These are phyloP conservation scores for Actinemys pallida DNA, from an alignment of 2,113 vertebrate species.

Conservation along the genomic window DNA sequence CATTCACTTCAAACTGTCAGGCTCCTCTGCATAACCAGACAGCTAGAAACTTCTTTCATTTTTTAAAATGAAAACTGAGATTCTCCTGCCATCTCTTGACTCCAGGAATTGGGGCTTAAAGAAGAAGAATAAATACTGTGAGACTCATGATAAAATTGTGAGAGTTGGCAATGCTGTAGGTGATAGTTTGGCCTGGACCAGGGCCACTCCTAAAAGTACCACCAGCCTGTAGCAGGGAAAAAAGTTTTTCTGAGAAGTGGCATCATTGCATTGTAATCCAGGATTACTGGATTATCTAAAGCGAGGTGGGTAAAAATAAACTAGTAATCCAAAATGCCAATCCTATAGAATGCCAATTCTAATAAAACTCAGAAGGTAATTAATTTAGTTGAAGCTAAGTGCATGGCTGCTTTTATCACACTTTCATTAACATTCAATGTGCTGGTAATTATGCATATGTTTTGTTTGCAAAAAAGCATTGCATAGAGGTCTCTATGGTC, in stretches of 20 bases:
- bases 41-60: fast-evolving
- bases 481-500: background rate
- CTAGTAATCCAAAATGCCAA: background rate
- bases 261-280: background rate
- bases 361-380: background rate
- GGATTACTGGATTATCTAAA: background rate
- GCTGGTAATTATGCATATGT: background rate
- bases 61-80: background rate
- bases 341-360: background rate
- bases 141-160: background rate
- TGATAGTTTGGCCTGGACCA: background rate
- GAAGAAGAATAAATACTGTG: background rate
- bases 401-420: background rate
- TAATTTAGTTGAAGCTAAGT: background rate
- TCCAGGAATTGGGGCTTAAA: background rate
- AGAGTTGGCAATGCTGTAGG: fast-evolving
- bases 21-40: background rate
- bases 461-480: background rate
- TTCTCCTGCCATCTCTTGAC: background rate
- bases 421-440: background rate
- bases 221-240: background rate
- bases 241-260: background rate
- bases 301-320: background rate
- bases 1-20: too few species aligned
- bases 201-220: background rate